Conservation (phyloP, 2,888 invertebrate species). For the Catocala fraxini region DNA sequence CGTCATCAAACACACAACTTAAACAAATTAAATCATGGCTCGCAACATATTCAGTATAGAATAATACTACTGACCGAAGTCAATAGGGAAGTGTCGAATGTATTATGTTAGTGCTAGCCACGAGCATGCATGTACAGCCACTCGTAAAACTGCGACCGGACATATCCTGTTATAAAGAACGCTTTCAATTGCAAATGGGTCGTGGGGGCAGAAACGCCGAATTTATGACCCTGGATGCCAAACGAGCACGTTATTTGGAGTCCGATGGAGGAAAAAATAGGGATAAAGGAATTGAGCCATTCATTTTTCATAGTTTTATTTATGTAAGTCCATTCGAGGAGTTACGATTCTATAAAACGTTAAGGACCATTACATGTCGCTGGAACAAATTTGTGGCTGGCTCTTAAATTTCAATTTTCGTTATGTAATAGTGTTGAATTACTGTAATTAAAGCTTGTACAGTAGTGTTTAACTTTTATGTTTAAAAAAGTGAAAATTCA, state of each 20-base stretch:
- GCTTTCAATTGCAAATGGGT: slow-evolving; percentile 85
- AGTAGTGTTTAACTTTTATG: not conserved
- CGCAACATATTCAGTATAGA: slow-evolving; percentile 3
- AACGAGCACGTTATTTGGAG: slow-evolving; percentile 78
- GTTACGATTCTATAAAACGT: slow-evolving; percentile 72
- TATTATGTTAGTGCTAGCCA: slow-evolving; percentile 32
- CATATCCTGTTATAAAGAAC: slow-evolving; percentile 81
- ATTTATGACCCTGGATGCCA: slow-evolving; percentile 79
- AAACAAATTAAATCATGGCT: too few relatives aligned
- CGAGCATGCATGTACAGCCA: slow-evolving; percentile 16
- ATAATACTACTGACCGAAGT: slow-evolving; percentile 23
- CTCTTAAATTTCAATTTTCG: slow-evolving; percentile 38
- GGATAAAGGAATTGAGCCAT: slow-evolving; percentile 77
- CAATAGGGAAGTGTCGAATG: slow-evolving; percentile 34
- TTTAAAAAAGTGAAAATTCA: not conserved
- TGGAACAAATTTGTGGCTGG: slow-evolving; percentile 30
- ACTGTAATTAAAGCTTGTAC: not conserved
- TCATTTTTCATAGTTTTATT: slow-evolving; percentile 82
- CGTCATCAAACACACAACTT: too few relatives aligned
- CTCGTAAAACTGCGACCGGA: slow-evolving; percentile 78
- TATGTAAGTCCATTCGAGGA: slow-evolving; percentile 72
- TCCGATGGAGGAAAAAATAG: slow-evolving; percentile 75
- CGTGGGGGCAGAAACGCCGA: slow-evolving; percentile 72
- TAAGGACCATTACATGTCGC: slow-evolving; percentile 42
- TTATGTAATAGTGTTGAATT: slow-evolving; percentile 29